A percentile compares a stretch with the other conserved stretches of the same genome.
phyloP scores from a whole-genome alignment of 2,113 vertebrate species.

The Notiomystis cincta region DNA sequence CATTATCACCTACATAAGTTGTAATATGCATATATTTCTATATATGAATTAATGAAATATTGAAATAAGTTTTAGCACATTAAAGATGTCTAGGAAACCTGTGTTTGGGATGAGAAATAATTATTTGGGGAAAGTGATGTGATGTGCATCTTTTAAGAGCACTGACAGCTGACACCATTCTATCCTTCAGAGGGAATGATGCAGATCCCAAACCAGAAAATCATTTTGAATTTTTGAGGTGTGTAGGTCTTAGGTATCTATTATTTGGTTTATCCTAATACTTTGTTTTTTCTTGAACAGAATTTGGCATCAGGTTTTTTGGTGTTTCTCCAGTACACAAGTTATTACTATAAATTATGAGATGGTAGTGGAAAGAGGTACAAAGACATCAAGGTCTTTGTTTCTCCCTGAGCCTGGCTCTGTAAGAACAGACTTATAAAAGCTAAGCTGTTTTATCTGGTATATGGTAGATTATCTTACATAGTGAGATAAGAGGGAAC shows the following conservation, averaged over 20 bases:
- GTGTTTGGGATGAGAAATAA: background rate
- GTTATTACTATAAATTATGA: background rate
- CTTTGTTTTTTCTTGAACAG: background rate
- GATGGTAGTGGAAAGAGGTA: background rate
- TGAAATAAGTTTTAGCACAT: background rate
- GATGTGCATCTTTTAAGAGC: background rate
- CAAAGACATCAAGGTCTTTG: background rate
- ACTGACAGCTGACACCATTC: background rate
- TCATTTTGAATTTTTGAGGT: background rate
- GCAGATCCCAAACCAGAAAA: background rate
- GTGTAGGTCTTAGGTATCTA: background rate
- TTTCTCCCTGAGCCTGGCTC: background rate
- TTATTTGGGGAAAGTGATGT: background rate
- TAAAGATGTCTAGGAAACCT: background rate
- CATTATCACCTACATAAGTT: too few relatives aligned
- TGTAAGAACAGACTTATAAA: background rate
- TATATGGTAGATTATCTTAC: conserved; percentile 49
- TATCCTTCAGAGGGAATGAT: background rate
- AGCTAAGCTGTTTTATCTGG: conserved; percentile 25
- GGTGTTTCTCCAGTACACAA: background rate
- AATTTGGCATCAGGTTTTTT: background rate
- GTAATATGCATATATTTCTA: background rate
- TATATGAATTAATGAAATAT: background rate
- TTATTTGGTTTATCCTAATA: background rate
- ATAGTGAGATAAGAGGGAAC: background rate